Evolutionary conservation across 2,888 invertebrate genomes (phyloP), one percentile per base, ranked within the genome.

Genomic region (Malthinus seriepunctatus): DNA sequence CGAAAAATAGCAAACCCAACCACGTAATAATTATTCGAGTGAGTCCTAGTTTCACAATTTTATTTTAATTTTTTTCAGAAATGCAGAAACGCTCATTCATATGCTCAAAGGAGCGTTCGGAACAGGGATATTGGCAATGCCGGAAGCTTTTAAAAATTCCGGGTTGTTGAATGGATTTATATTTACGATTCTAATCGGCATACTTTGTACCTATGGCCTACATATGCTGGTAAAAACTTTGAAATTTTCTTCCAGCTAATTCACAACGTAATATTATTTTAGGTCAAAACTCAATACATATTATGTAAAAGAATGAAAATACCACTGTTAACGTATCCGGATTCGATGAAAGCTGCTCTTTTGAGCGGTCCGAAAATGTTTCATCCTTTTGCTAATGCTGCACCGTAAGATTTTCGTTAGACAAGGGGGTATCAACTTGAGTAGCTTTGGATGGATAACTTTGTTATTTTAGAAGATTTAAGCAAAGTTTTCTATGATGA

Each of bases 51-150:
- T 23, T 8, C n/a, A 23, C n/a, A n/a, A 33, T 23, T 2, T 14
- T n/a, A 48, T 32, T 9, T 12, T n/a, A 31, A n/a, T 14, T 2
- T 35, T 10, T 80, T 81, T 44, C 80, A 93, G 93, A 66, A 90
- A 92, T 78, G 76, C 84, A 60, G 92, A 93, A 76, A 91, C 93
- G 0, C 79, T 95, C 67, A 87, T 95, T 66, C 93, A 95, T 74
- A 80, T 97, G 69, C 80, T 97, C 51, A 97, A 96, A 76, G 93
- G 94, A 66, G 91, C 94, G 73, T 81, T 97, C 58, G 97, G 97
- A 1, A 96, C 96, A 0, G 97, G 97, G 0, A 92, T 96, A 66
- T 80, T 97, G 63, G 96, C 96, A 5, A 91, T 97, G 90, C 97
- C 97, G 7, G 87, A 90, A 72, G 96, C 95, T 9, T 92, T 95